phyloP scores from a whole-genome alignment of 2,113 vertebrate genomes.

The Dicrurus megarhynchus region DNA sequence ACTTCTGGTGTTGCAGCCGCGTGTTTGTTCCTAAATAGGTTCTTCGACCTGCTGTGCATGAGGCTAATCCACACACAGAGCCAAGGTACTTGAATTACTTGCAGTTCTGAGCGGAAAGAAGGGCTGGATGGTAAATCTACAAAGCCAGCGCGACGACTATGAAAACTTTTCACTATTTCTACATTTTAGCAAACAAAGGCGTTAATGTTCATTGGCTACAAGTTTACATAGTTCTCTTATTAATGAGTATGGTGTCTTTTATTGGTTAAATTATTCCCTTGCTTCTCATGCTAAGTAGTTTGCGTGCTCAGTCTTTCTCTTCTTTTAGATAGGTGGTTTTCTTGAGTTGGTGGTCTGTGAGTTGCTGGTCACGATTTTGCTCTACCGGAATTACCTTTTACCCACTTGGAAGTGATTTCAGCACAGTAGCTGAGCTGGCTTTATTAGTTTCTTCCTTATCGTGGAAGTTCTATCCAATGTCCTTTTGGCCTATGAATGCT shows the following conservation, averaged over 20 bases:
- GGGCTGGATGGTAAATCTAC: neutral
- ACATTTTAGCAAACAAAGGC: neutral
- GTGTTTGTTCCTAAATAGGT: neutral
- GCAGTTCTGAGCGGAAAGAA: neutral
- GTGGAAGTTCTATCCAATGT: neutral
- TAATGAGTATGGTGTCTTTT: neutral
- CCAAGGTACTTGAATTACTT: neutral
- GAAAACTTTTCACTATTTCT: neutral
- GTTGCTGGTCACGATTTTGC: neutral
- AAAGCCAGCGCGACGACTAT: neutral
- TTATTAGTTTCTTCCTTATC: neutral
- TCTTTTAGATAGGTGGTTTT: neutral
- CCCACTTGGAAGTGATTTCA: neutral
- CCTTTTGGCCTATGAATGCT: neutral
- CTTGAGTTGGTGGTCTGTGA: neutral
- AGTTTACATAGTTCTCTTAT: neutral
- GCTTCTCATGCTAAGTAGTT: neutral
- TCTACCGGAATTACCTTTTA: neutral
- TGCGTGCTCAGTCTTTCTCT: accelerated
- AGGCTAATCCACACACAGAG: neutral
- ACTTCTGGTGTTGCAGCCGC: neutral
- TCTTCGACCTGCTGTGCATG: neutral
- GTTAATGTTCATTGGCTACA: neutral
- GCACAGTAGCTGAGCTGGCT: neutral
- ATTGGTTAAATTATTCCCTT: neutral